Percentiles rank a stretch among this genome's conserved stretches.
These are phyloP conservation scores for Melieria picta DNA, from an alignment of 2,888 invertebrate genomes.

Conservation along the genomic window DNA sequence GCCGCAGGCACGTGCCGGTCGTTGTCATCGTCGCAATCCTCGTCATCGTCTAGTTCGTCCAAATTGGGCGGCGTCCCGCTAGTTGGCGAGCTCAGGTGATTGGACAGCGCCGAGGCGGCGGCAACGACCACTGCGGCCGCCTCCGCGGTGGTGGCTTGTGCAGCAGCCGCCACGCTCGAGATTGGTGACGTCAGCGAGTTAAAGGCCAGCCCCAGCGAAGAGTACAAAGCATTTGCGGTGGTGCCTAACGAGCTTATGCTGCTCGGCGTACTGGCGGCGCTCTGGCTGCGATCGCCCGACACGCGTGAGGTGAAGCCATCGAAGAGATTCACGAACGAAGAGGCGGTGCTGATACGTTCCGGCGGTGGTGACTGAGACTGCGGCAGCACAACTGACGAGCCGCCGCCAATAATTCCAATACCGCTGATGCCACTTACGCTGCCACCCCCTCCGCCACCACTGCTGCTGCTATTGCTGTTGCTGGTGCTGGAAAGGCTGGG, in stretches of 20 bases:
- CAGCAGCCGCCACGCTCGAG: conserved; percentile 60
- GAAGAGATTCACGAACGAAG: conserved; percentile 59
- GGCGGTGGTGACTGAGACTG: conserved; percentile 42
- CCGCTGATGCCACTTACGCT: conserved; percentile 9
- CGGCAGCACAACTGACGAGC: conserved; percentile 19
- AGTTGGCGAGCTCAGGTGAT: conserved; percentile 61
- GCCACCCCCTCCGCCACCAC: conserved; percentile 13
- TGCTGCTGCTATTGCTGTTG: conserved; percentile 26
- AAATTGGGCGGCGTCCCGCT: conserved; percentile 59
- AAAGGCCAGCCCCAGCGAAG: conserved; percentile 59
- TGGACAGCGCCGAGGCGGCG: conserved; percentile 59
- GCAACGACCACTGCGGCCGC: conserved; percentile 54
- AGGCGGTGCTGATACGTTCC: conserved; percentile 46
- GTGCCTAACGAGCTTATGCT: conserved; percentile 49
- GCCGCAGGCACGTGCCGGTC: conserved; percentile 55
- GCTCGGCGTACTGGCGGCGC: conserved; percentile 57
- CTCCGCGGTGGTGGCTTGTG: conserved; percentile 59
- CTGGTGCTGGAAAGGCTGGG: conserved; percentile 13
- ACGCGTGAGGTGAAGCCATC: conserved; percentile 62
- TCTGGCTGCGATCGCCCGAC: conserved; percentile 57
- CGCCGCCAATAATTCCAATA: conserved; percentile 36
- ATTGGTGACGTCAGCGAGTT: conserved; percentile 61
- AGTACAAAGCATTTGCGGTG: conserved; percentile 61
- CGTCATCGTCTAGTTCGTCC: conserved; percentile 49
- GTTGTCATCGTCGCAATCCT: conserved; percentile 55